Evolutionary conservation across 2,888 invertebrate species (phyloP), one percentile per base, ranked within the genome.

Genomic region (Noctua pronuba): DNA sequence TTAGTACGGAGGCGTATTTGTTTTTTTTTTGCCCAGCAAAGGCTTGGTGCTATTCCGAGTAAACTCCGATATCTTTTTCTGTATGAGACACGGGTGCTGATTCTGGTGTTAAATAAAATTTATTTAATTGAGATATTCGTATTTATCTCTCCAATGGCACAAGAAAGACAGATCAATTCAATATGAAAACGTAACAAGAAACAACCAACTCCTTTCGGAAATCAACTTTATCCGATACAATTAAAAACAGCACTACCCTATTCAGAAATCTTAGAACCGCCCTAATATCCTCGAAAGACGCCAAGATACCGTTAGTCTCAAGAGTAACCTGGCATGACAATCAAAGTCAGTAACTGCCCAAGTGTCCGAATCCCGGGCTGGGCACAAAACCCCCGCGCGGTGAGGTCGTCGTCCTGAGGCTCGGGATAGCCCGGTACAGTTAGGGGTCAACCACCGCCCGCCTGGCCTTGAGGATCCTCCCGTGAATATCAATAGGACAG

Each of bases 401-500:
- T 68, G 28, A 62, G 88, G 89, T 88, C 88, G 82, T 84, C 82
- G 88, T 69, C 88, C 88, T 83, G 67, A 31, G 82, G 77, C 82
- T 85, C 80, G 86, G 89, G 89, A 85, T 88, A 89, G 85, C 90
- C 89, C 90, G 72, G 72, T 90, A 90, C 88, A 84, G 90, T 84
- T 86, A 87, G n/a, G 86, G 90, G 90, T 88, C 90, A 86, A 79
- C 83, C 87, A 73, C 82, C 83, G 84, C 72, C 65, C 83, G 69
- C 44, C 73, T 84, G 90, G 88, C 90, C 90, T 90, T 90, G 90
- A 76, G 81, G 77, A 68, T 84, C 83, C 85, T 86, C 86, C 85
- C 75, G 82, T 80, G 89, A 84, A 89, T 89, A 82, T 82, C 74
- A 89, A 89, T 89, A 85, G 66, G 88, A 87, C 90, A 90, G 89